Conservation (phyloP, 1,140 invertebrate species). For the Pentalonia nigronervosa region DNA sequence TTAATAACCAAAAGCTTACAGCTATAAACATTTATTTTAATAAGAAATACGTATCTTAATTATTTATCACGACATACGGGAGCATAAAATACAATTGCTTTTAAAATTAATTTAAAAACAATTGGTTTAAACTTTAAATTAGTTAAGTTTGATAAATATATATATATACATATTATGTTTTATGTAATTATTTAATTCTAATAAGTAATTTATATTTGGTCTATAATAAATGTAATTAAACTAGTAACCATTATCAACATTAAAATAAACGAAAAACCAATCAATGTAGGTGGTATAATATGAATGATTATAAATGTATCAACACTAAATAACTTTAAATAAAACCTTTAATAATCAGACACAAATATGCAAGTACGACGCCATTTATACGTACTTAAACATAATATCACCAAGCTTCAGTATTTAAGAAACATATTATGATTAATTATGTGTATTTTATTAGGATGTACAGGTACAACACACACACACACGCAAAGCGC, state of each 20-base stretch:
- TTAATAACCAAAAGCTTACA: background rate
- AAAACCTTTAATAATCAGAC: background rate
- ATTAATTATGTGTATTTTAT: background rate
- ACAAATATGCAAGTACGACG: background rate
- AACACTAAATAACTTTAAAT: background rate
- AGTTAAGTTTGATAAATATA: background rate
- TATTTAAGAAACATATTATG: background rate
- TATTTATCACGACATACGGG: background rate
- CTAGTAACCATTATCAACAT: background rate
- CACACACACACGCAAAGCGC: too few species aligned
- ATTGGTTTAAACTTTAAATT: background rate
- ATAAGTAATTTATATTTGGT: background rate
- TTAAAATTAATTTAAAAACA: background rate
- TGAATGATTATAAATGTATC: slow-evolving; percentile 18
- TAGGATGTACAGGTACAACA: background rate
- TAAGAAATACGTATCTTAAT: background rate
- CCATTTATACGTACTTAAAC: background rate
- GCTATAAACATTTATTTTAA: background rate
- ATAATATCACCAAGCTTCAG: background rate
- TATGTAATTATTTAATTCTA: background rate
- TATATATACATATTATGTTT: background rate
- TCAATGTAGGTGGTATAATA: background rate
- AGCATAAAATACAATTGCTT: background rate
- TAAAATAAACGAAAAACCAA: background rate
- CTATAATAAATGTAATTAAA: background rate